Evolutionary conservation across 2,113 vertebrate genomes (phyloP).

Genomic region (Trachemys scripta): DNA sequence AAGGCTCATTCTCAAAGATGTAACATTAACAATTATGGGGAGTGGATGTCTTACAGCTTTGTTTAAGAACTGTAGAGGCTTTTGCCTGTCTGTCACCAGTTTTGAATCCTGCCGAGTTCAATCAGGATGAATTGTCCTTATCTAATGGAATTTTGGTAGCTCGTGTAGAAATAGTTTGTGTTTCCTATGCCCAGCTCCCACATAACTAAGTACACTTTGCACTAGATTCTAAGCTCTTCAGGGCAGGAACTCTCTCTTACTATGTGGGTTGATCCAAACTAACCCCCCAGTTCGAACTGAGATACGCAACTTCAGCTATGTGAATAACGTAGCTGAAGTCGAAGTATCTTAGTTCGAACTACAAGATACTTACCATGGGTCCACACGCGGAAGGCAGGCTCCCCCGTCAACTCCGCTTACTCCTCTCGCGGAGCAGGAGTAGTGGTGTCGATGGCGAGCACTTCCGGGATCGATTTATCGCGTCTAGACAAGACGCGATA

Average conservation of each 20-base stretch:
- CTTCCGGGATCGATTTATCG: too few relatives aligned
- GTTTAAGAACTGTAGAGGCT: rapidly evolving
- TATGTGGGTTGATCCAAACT: too few relatives aligned
- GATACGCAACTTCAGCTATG: too few relatives aligned
- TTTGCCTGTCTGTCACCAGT: rapidly evolving
- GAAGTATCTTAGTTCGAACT: too few relatives aligned
- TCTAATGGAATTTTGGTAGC: not conserved
- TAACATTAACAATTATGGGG: not conserved
- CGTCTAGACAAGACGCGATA: too few relatives aligned
- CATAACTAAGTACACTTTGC: not conserved
- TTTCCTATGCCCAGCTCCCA: not conserved
- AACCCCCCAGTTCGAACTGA: too few relatives aligned
- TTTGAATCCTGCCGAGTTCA: not conserved
- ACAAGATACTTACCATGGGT: too few relatives aligned
- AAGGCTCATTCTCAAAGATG: not conserved
- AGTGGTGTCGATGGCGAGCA: too few relatives aligned
- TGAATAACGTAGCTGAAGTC: too few relatives aligned
- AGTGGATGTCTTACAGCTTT: not conserved
- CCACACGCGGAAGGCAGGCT: too few relatives aligned
- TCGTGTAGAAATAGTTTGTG: not conserved
- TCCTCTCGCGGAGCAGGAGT: too few relatives aligned
- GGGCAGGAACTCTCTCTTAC: not conserved
- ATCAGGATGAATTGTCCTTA: not conserved
- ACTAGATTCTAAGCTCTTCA: not conserved
- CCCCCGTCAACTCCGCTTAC: too few relatives aligned